phyloP scores from a whole-genome alignment of 2,797 vertebrate species.

The Neosilurus hyrtlii region DNA sequence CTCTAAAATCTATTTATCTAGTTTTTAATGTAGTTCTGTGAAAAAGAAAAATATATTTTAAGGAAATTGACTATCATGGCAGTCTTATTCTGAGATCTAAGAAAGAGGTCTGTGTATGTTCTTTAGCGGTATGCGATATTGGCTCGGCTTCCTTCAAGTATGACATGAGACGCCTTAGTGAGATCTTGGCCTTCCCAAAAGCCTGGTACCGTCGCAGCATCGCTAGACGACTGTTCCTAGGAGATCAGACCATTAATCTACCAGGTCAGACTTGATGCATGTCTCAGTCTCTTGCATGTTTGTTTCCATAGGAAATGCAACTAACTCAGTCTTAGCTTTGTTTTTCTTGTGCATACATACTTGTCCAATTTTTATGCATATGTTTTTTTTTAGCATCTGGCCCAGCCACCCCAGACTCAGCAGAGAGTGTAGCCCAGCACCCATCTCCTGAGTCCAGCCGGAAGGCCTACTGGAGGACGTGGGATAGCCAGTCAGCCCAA shows the following conservation, averaged over 20 bases:
- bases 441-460: slow-evolving; percentile 92
- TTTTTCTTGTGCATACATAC: background rate
- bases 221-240: slow-evolving; percentile 92
- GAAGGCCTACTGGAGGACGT: slow-evolving; percentile 92
- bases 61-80: background rate
- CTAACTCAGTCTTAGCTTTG: background rate
- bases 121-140: slow-evolving; percentile 94
- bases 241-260: slow-evolving; percentile 95
- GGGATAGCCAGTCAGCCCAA: slow-evolving; percentile 83
- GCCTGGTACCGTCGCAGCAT: slow-evolving; percentile 98
- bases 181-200: slow-evolving; percentile 95
- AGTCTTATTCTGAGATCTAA: background rate
- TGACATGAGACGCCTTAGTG: slow-evolving; percentile 95
- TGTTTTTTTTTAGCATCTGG: slow-evolving; percentile 79
- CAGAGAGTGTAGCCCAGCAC: slow-evolving; percentile 88
- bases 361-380: slow-evolving; percentile 4
- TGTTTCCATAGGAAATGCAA: background rate
- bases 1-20: background rate
- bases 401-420: slow-evolving; percentile 92
- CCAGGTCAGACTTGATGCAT: slow-evolving; percentile 75
- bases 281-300: background rate
- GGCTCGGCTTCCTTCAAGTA: slow-evolving; percentile 99
- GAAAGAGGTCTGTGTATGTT: background rate
- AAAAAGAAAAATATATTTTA: background rate
- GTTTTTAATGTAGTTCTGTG: background rate